phyloP scores from a whole-genome alignment of 2,113 vertebrate species.

The Hippocampus guttulatus region DNA sequence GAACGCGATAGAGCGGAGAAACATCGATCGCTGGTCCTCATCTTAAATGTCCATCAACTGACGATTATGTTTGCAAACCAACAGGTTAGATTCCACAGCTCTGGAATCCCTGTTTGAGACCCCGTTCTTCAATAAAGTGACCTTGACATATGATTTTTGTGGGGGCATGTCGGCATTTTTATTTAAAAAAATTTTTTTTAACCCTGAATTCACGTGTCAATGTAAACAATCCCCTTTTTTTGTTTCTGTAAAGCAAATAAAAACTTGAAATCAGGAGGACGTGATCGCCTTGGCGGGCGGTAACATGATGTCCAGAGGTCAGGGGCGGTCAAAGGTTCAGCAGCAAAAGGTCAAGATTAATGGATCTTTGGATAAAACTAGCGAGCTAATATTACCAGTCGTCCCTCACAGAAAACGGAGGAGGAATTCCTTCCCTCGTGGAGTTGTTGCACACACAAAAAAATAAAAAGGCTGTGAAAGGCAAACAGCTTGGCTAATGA shows the following conservation, averaged over 20 bases:
- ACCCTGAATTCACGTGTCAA: too few species aligned
- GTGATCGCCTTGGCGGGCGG: slow-evolving; percentile 17
- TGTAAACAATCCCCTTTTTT: background rate
- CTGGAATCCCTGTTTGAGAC: too few species aligned
- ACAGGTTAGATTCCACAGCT: slow-evolving; percentile 6
- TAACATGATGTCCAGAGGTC: slow-evolving; percentile 76
- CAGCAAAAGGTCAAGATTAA: slow-evolving; percentile 72
- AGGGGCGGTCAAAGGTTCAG: slow-evolving; percentile 68
- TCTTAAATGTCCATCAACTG: slow-evolving; percentile 32
- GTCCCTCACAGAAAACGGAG: slow-evolving; percentile 45
- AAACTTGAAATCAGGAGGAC: background rate
- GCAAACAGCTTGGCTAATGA: slow-evolving; percentile 67
- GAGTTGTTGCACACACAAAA: background rate
- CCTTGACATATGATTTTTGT: too few species aligned
- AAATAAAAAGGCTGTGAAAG: slow-evolving; percentile 26
- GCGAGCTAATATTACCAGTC: slow-evolving; percentile 73
- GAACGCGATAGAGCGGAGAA: slow-evolving; percentile 61
- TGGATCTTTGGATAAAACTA: slow-evolving; percentile 75
- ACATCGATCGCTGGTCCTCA: slow-evolving; percentile 60
- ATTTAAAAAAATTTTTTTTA: too few species aligned
- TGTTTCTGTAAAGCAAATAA: background rate
- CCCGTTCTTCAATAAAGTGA: too few species aligned
- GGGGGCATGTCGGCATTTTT: too few species aligned
- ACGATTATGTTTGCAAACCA: slow-evolving; percentile 15
- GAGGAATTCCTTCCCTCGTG: slow-evolving; percentile 52